Evolutionary conservation across 2,113 vertebrate genomes (phyloP), one percentile per base, ranked within the genome.

Genomic region (Sander vitreus): DNA sequence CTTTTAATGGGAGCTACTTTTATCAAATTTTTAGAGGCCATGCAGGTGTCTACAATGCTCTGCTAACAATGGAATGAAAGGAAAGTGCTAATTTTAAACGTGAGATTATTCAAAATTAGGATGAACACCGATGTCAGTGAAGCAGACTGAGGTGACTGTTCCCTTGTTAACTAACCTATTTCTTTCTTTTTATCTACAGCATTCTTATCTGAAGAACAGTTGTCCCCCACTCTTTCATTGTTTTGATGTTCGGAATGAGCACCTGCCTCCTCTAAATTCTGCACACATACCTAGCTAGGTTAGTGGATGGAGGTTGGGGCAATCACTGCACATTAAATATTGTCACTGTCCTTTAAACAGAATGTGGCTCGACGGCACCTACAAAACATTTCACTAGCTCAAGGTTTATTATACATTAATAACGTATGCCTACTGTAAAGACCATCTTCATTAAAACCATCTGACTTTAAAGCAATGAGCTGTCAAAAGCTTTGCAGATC

Each of bases 401-500:
- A 45, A 67, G 27, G 23, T 75, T 83, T 79, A 69, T 62, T 73
- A 65, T 73, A 70, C 55, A 58, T 76, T 81, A 43, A 43, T 11
- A 43, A 43, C 39, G 39, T 10, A 43, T 65, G 2, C 66, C 76
- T 78, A 75, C 81, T 77, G 58, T 84, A 73, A 71, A 88, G 80
- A 88, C 84, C 77, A 79, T 76, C 76, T 90, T 85, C 86, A 87
- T 89, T 92, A 89, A 80, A 85, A 75, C 83, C 79, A 81, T 91
- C 80, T 82, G 75, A 87, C 76, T 92, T 78, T 88, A 63, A 92
- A 83, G 85, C 85, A 89, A 93, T 85, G 83, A 90, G 87, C 94
- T 88, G 90, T 94, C 91, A 93, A 82, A 85, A 70, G 88, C 86
- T 90, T 85, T 80, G 79, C 88, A 85, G 85, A 94, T 93, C 85